Evolutionary conservation across 2,888 invertebrate species (phyloP).

Genomic region (Synergus itoensis): DNA sequence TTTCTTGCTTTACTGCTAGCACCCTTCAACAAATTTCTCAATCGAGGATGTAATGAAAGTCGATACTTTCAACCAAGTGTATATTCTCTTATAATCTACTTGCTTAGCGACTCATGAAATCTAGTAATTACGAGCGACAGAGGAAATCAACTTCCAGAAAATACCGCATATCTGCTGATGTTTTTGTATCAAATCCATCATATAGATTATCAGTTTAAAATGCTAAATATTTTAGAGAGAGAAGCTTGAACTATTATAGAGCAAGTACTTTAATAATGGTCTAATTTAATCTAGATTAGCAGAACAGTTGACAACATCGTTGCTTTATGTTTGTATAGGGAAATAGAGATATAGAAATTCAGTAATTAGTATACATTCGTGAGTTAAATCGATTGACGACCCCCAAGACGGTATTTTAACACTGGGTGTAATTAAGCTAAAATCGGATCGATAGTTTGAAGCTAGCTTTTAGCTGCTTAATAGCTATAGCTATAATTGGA

Average conservation of each 20-base stretch:
- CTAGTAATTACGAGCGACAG: slow-evolving; percentile 1
- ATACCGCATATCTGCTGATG: not conserved
- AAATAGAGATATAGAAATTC: slow-evolving; percentile 18
- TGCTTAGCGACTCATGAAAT: slow-evolving; percentile 7
- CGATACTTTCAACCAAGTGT: slow-evolving; percentile 7
- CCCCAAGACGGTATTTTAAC: slow-evolving; percentile 32
- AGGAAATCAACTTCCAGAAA: not conserved
- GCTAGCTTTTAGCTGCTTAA: slow-evolving; percentile 26
- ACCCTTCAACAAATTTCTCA: not conserved
- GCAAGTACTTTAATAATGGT: not conserved
- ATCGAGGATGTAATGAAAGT: not conserved
- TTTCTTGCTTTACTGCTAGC: not conserved
- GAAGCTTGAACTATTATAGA: not conserved
- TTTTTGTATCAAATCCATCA: not conserved
- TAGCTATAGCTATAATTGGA: slow-evolving; percentile 36
- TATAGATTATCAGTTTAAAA: not conserved
- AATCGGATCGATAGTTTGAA: slow-evolving; percentile 39
- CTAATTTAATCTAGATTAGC: not conserved
- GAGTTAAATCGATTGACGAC: slow-evolving; percentile 35
- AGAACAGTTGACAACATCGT: not conserved
- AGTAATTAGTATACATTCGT: slow-evolving; percentile 18
- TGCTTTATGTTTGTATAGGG: not conserved
- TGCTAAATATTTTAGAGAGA: not conserved
- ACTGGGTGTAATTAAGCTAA: slow-evolving; percentile 23
- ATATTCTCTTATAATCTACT: slow-evolving; percentile 4